These are phyloP conservation scores for Operophtera brumata DNA, from an alignment of 2,888 invertebrate species.

Conservation along the genomic window DNA sequence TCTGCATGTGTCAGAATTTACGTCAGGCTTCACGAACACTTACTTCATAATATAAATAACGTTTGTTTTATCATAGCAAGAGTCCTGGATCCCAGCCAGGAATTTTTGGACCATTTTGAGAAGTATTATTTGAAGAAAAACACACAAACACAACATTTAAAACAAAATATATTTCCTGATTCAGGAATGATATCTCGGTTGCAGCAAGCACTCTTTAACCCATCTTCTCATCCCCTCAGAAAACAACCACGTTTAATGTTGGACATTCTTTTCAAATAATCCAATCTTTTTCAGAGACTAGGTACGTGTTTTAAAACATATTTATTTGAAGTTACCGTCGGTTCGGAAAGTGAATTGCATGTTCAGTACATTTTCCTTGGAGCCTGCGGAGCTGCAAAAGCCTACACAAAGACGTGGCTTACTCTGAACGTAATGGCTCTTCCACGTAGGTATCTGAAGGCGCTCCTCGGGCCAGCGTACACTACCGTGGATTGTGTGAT, in stretches of 20 bases:
- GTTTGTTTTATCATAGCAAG: too few relatives aligned
- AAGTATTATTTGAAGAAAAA: too few relatives aligned
- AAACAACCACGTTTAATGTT: neutral
- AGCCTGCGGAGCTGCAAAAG: neutral
- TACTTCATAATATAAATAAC: neutral
- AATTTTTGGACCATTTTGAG: too few relatives aligned
- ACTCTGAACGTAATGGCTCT: neutral
- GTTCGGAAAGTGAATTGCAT: slow-evolving; percentile 1
- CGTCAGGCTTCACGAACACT: neutral
- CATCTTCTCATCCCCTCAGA: neutral
- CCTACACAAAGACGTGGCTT: neutral
- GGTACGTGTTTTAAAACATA: neutral
- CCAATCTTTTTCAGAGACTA: neutral
- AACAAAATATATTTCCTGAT: too few relatives aligned
- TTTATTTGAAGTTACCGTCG: neutral
- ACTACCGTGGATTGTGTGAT: too few relatives aligned
- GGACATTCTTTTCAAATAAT: too few relatives aligned
- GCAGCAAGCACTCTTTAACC: too few relatives aligned
- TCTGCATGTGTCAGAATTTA: neutral
- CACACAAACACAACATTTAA: too few relatives aligned
- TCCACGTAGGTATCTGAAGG: neutral
- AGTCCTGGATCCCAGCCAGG: too few relatives aligned
- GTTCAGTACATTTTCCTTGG: neutral
- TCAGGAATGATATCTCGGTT: too few relatives aligned
- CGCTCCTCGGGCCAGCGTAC: neutral